Conservation (phyloP, 2,113 vertebrate species). For the Psophia crepitans region DNA sequence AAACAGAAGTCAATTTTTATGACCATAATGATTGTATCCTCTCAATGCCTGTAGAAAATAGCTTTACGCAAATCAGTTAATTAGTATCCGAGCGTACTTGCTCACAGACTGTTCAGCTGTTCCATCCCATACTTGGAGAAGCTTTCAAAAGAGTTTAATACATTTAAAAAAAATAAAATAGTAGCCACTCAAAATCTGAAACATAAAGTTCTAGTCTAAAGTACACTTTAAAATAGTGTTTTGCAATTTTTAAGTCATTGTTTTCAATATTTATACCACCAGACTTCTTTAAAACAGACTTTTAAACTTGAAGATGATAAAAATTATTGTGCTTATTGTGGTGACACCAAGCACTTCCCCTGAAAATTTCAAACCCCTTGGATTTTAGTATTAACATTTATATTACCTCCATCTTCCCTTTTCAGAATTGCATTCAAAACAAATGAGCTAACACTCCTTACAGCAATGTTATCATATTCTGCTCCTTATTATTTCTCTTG, state of each 20-base stretch:
- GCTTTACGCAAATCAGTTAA: slow-evolving; percentile 69
- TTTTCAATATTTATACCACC: neutral
- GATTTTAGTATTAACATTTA: slow-evolving; percentile 31
- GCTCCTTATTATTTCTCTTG: slow-evolving; percentile 40
- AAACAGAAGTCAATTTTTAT: slow-evolving; percentile 79
- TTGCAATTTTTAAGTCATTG: neutral
- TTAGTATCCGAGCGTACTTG: slow-evolving; percentile 59
- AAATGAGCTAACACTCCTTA: slow-evolving; percentile 14
- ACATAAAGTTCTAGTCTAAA: neutral
- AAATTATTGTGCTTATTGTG: neutral
- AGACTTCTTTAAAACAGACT: neutral
- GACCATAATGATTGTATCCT: slow-evolving; percentile 64
- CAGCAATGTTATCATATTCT: slow-evolving; percentile 22
- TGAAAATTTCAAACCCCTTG: slow-evolving; percentile 1
- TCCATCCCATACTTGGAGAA: neutral
- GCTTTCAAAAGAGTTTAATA: slow-evolving; percentile 9
- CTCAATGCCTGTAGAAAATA: slow-evolving; percentile 72
- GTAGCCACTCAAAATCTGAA: neutral
- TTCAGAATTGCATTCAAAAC: slow-evolving; percentile 1
- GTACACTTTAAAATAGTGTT: neutral
- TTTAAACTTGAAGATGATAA: slow-evolving; percentile 1
- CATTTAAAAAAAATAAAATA: neutral
- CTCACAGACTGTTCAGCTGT: slow-evolving; percentile 57
- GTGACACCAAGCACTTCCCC: neutral
- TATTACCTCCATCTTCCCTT: neutral